phyloP scores from a whole-genome alignment of 2,113 vertebrate species.

The Salvelinus namaycush region DNA sequence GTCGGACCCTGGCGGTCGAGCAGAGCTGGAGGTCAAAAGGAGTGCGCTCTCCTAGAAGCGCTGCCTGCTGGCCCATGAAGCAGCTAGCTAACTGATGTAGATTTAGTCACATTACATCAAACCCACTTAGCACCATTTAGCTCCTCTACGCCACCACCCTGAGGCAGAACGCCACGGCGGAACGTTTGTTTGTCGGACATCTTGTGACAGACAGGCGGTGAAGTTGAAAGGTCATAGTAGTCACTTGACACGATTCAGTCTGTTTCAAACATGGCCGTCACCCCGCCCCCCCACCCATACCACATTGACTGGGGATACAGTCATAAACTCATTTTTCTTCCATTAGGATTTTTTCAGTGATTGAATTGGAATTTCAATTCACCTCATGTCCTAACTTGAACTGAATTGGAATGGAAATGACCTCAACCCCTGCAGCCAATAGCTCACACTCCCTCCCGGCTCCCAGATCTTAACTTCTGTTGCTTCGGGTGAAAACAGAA shows the following conservation, averaged over 20 bases:
- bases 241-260: too few species aligned
- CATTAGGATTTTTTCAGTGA: too few species aligned
- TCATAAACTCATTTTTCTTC: neutral
- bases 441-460: neutral
- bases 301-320: neutral
- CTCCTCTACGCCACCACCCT: neutral
- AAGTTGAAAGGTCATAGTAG: neutral
- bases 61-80: constrained; percentile 26
- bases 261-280: neutral
- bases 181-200: constrained; percentile 36
- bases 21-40: constrained; percentile 34
- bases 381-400: too few species aligned
- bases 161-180: constrained; percentile 14
- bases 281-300: neutral
- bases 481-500: neutral
- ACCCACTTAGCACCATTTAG: constrained; percentile 4
- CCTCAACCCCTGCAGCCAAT: neutral
- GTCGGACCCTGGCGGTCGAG: neutral
- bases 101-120: constrained; percentile 38
- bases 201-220: constrained; percentile 40
- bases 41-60: constrained; percentile 16
- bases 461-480: neutral
- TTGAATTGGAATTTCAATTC: too few species aligned
- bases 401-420: neutral
- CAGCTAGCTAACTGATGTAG: constrained; percentile 25